Base-by-base conservation (phyloP, 2,113 vertebrate genomes). In the Oryctolagus cuniculus region DNA sequence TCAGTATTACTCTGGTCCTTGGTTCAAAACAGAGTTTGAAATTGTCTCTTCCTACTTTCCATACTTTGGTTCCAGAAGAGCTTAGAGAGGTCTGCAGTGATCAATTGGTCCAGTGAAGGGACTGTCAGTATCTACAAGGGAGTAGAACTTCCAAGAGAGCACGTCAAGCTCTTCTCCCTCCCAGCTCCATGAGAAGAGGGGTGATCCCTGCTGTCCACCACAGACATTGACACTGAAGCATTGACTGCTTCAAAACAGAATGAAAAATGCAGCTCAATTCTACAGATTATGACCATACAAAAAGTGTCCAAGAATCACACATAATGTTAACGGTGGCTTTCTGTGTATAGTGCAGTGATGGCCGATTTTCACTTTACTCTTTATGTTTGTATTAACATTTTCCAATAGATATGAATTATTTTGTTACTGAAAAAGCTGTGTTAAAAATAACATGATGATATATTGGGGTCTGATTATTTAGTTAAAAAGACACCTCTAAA, bases 311-410 rank as follows among this genome's bases (percentile, higher is more conserved):
- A 80, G 61, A 27, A 64, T 27, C 69, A 69, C 22, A 31, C 24
- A 29, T 78, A 83, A 16, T 17, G n/a, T 44, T 66, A 74, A 79
- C n/a, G 24, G 61, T 24, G 49, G 12, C 6, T 91, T 75, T 90
- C 80, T 80, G 51, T 8, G 1, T 72, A 11, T 44, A 66, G 51
- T 11, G 61, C 17, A 44, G 86, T 29, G 25, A 77, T 0, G 4
- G 0, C 38, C 82, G 70, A n/a, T 85, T 79, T 92, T 90, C 10
- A 66, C 61, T 90, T 90, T 86, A 13, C 64, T 51, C 38, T 84
- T n/a, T 66, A 88, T 55, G 21, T 67, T 78, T 89, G 17, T 53
- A 29, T 72, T 31, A 90, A 70, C 82, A 66, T 55, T 64, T 84
- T 90, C 55, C 7, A 67, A 29, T 1, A 67, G 25, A 66, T 5